A percentile compares a stretch with the other conserved stretches of the same genome.
Conservation (phyloP, 2,888 invertebrate species). For the Pocota personata region DNA sequence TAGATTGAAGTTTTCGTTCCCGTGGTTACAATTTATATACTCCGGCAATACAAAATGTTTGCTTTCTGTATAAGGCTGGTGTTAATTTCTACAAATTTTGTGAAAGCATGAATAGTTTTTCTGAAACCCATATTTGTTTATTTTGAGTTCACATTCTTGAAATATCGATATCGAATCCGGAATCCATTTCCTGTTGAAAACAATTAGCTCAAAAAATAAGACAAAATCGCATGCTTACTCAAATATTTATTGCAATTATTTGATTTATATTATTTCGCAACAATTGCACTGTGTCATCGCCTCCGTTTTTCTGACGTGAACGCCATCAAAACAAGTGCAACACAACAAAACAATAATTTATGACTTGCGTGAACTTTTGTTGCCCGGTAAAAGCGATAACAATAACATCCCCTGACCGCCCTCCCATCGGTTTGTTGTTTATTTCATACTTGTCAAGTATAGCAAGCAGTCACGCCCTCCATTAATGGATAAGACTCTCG, state of each 20-base stretch:
- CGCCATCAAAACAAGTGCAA: constrained; percentile 26
- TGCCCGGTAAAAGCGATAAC: constrained; percentile 60
- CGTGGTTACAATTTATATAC: no score
- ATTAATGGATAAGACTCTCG: constrained; percentile 53
- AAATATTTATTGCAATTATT: neutral
- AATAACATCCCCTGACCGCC: neutral
- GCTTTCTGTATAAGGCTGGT: no score
- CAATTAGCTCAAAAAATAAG: neutral
- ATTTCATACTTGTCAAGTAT: neutral
- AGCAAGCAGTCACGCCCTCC: constrained; percentile 55
- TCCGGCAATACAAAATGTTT: no score
- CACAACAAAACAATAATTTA: constrained; percentile 41
- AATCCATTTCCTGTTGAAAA: no score
- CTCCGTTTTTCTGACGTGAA: neutral
- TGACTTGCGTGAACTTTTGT: constrained; percentile 63
- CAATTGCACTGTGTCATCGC: constrained; percentile 40
- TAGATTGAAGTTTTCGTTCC: no score
- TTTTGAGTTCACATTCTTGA: no score
- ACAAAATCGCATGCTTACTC: neutral
- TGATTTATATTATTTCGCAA: neutral
- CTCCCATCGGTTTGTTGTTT: constrained; percentile 20
- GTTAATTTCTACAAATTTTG: no score
- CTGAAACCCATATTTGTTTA: no score
- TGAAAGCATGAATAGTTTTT: no score
- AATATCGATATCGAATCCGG: no score